Conservation (phyloP, 2,888 invertebrate genomes). For the Sinotaia quadrata region DNA sequence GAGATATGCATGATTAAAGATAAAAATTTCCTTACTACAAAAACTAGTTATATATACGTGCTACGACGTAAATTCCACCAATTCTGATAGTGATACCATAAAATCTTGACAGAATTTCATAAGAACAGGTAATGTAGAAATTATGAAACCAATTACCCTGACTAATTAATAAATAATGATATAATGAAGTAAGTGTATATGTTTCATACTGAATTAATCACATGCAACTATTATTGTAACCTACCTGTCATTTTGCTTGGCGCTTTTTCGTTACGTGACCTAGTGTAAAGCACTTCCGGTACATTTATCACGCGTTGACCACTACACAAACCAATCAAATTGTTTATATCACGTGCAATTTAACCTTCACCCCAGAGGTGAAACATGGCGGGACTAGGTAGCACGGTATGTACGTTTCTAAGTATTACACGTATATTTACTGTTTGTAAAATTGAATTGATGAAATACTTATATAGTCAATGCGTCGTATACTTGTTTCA, state of each 20-base stretch:
- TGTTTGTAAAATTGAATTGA: neutral
- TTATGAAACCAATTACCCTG: too few species aligned
- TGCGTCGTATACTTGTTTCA: slow-evolving; percentile 37
- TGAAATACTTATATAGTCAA: neutral
- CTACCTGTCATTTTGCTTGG: slow-evolving; percentile 36
- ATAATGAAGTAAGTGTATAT: too few species aligned
- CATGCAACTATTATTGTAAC: too few species aligned
- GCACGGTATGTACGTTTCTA: slow-evolving; percentile 29
- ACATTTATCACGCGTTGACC: slow-evolving; percentile 19
- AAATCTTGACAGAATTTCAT: too few species aligned
- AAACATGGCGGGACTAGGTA: slow-evolving; percentile 45
- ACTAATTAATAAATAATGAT: too few species aligned
- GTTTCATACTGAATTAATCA: too few species aligned
- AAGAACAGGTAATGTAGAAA: too few species aligned
- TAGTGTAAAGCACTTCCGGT: slow-evolving; percentile 29
- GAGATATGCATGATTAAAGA: too few species aligned
- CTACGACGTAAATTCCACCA: too few species aligned
- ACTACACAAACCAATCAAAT: slow-evolving; percentile 29
- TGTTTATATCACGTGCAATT: slow-evolving; percentile 26
- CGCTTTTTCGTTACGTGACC: neutral
- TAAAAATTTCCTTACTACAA: too few species aligned
- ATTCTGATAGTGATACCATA: too few species aligned
- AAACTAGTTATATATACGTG: too few species aligned
- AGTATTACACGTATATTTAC: neutral
- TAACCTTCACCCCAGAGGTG: slow-evolving; percentile 44